Evolutionary conservation across 2,797 vertebrate genomes (phyloP).

Genomic region (Picus viridis): DNA sequence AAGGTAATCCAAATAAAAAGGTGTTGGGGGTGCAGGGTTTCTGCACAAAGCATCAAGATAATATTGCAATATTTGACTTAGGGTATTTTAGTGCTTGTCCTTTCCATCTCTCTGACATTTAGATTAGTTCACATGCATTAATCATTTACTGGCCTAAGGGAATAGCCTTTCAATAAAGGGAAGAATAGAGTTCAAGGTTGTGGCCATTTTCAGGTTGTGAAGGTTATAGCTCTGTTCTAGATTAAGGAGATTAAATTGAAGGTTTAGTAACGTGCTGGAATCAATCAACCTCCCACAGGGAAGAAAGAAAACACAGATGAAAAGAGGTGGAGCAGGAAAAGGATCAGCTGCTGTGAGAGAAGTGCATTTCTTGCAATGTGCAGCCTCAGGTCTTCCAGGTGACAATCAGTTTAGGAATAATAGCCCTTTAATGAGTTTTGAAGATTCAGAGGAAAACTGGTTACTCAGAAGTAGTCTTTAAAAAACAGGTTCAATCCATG

Average conservation of each 20-base stretch:
- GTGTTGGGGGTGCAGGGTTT: neutral
- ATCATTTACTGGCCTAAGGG: neutral
- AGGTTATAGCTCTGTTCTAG: neutral
- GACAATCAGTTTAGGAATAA: neutral
- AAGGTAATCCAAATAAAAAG: constrained; percentile 83
- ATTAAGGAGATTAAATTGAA: neutral
- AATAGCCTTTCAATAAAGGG: neutral
- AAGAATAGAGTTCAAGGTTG: neutral
- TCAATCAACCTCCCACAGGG: neutral
- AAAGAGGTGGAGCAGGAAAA: neutral
- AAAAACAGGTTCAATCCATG: neutral
- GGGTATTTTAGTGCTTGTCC: neutral
- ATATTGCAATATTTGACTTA: neutral
- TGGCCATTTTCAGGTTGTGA: neutral
- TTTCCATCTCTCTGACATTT: neutral
- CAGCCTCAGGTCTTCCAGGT: neutral
- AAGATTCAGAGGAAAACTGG: neutral
- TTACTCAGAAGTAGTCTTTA: neutral
- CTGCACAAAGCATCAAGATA: neutral
- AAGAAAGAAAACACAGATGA: neutral
- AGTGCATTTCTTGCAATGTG: neutral
- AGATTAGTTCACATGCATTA: neutral
- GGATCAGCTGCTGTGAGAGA: neutral
- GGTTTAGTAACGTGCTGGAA: neutral
- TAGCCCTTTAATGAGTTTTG: neutral